These are phyloP conservation scores for Aptenodytes patagonicus DNA, from an alignment of 2,113 vertebrate species.

Conservation along the genomic window DNA sequence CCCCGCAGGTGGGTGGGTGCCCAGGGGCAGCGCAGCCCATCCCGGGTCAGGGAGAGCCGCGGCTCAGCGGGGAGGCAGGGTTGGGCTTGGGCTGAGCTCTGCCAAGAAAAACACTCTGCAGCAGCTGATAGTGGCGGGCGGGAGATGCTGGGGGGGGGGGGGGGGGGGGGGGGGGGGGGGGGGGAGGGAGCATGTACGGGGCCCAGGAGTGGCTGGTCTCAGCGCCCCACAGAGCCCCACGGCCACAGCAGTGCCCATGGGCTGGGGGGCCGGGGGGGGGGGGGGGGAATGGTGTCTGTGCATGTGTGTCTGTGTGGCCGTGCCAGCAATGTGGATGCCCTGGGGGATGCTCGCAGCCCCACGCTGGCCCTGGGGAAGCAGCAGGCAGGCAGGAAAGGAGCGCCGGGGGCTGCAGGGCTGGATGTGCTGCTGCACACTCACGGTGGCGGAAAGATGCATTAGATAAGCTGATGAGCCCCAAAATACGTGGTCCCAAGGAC, in stretches of 20 bases:
- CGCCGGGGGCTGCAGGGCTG: not conserved
- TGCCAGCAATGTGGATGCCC: fast-evolving
- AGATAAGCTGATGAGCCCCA: not conserved
- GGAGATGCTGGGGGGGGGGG: not conserved
- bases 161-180: too few species aligned
- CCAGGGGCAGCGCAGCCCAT: not conserved
- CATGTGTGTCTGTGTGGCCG: not conserved
- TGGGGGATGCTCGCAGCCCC: not conserved
- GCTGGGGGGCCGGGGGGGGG: too few species aligned
- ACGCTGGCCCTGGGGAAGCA: not conserved
- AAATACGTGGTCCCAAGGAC: fast-evolving
- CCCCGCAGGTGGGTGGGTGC: too few species aligned
- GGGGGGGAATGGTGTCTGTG: not conserved
- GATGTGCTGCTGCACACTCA: fast-evolving
- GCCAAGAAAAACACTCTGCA: not conserved
- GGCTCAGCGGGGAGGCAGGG: not conserved
- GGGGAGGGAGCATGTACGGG: not conserved
- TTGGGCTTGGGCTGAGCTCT: not conserved
- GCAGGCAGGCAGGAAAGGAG: not conserved
- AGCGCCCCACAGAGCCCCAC: fast-evolving
- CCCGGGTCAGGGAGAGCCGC: not conserved
- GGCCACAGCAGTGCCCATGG: not conserved
- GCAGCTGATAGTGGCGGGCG: not conserved
- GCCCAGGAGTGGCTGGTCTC: fast-evolving
- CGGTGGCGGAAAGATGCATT: fast-evolving